Conservation (phyloP, 2,797 vertebrate genomes). For the Acrossocheilus fasciatus region DNA sequence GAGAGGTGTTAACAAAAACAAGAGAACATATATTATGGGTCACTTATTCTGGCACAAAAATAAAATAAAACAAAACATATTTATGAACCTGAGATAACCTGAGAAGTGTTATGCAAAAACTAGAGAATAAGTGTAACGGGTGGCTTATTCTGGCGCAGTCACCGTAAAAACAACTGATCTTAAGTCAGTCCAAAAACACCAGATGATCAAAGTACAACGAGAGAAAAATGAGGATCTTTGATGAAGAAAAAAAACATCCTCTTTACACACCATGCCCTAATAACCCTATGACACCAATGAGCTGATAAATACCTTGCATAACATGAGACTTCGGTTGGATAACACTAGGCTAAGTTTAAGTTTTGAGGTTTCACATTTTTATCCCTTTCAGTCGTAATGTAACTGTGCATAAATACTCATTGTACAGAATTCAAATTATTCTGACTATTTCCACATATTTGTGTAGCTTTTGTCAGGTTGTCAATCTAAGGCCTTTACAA, state of each 20-base stretch:
- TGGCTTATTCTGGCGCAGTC: background rate
- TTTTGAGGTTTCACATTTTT: background rate
- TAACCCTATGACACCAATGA: slow-evolving; percentile 5
- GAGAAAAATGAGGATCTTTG: background rate
- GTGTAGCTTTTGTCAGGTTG: background rate
- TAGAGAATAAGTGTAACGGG: background rate
- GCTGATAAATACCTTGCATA: slow-evolving; percentile 4
- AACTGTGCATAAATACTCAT: background rate
- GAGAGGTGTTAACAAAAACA: background rate
- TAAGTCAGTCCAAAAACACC: slow-evolving; percentile 6
- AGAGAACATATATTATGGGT: background rate
- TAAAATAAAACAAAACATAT: background rate
- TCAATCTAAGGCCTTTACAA: background rate
- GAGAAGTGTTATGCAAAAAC: background rate
- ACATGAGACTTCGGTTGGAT: background rate
- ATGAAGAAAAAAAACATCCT: background rate
- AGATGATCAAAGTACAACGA: slow-evolving; percentile 6
- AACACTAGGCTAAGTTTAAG: slow-evolving; percentile 3
- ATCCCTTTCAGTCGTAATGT: slow-evolving; percentile 10
- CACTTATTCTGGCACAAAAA: background rate
- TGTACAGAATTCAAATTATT: slow-evolving; percentile 22
- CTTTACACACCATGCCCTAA: background rate
- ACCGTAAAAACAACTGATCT: background rate
- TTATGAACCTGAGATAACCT: background rate
- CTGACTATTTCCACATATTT: slow-evolving; percentile 16